phyloP scores from a whole-genome alignment of 2,113 vertebrate genomes.

The Atrichornis clamosus region DNA sequence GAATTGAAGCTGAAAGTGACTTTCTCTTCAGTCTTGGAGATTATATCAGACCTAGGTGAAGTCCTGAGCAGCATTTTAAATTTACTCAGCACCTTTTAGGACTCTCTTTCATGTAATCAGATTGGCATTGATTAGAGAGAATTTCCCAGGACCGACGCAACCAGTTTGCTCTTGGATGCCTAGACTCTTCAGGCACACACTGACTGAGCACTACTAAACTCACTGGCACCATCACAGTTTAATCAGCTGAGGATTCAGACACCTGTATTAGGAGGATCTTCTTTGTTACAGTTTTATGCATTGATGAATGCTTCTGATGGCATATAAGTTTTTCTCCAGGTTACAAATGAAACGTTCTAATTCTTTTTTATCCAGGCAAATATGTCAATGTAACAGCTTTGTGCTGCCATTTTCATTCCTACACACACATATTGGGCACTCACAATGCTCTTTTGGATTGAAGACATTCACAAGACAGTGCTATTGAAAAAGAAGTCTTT shows the following conservation, averaged over 20 bases:
- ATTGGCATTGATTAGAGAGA: not conserved
- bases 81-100: not conserved
- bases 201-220: not conserved
- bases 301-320: not conserved
- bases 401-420: not conserved
- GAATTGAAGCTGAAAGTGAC: not conserved
- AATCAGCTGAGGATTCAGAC: not conserved
- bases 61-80: not conserved
- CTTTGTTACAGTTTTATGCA: not conserved
- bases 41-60: not conserved
- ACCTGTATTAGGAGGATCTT: not conserved
- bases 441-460: not conserved
- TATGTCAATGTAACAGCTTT: not conserved
- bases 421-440: not conserved
- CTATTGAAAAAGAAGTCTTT: not conserved
- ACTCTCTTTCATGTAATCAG: not conserved
- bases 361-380: not conserved
- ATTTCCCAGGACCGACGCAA: not conserved
- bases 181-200: not conserved
- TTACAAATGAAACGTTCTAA: not conserved
- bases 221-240: not conserved
- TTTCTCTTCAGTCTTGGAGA: not conserved
- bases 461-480: not conserved
- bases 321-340: not conserved
- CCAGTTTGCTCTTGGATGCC: not conserved